Conservation (phyloP, 2,888 invertebrate genomes). For the Chymomyza procnemis region DNA sequence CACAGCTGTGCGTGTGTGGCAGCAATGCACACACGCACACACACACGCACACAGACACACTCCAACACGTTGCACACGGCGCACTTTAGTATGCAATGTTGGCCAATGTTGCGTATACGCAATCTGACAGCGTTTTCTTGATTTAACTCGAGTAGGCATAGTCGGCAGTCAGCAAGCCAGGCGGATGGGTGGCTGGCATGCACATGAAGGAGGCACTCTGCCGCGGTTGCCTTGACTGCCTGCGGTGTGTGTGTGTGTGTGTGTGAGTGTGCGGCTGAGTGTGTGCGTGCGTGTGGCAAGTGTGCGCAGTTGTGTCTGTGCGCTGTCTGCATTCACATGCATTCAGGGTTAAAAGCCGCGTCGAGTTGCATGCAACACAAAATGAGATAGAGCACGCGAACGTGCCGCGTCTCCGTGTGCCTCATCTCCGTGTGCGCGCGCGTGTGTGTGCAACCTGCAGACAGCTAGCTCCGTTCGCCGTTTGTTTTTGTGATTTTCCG, state of each 20-base stretch:
- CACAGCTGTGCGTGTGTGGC: constrained; percentile 26
- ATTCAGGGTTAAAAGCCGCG: constrained; percentile 67
- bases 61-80: constrained; percentile 23
- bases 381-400: constrained; percentile 60
- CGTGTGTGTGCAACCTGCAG: constrained; percentile 15
- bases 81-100: constrained; percentile 64
- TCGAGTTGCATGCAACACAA: constrained; percentile 49
- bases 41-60: not conserved
- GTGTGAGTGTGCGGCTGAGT: constrained; percentile 51
- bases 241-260: constrained; percentile 3
- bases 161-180: not conserved
- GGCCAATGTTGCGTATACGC: constrained; percentile 71
- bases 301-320: constrained; percentile 20
- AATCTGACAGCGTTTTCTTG: constrained; percentile 41
- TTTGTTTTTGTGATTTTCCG: constrained; percentile 52
- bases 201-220: not conserved
- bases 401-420: constrained; percentile 22
- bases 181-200: not conserved
- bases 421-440: constrained; percentile 6
- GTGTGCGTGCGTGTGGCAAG: constrained; percentile 49
- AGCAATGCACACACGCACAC: no score
- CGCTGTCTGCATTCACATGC: constrained; percentile 55
- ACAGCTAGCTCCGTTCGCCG: constrained; percentile 27
- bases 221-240: not conserved
- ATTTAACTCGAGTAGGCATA: constrained; percentile 8